phyloP scores from a whole-genome alignment of 2,113 vertebrate genomes.

The Platysternon megacephalum region DNA sequence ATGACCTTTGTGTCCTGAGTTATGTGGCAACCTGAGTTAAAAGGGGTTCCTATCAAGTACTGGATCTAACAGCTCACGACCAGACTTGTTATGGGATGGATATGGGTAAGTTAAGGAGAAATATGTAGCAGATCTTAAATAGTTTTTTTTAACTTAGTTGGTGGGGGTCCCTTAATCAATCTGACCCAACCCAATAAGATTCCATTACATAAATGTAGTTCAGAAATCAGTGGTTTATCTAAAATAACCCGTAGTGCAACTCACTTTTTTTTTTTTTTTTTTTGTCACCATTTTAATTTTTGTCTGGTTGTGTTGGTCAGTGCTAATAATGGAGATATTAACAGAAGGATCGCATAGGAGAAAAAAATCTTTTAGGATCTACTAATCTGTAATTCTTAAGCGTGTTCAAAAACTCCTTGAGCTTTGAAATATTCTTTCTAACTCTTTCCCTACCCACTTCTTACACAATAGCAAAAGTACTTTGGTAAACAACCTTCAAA shows the following conservation, averaged over 20 bases:
- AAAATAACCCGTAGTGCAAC: not conserved
- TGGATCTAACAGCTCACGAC: accelerated
- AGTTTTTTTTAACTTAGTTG: not conserved
- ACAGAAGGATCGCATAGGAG: slow-evolving; percentile 15
- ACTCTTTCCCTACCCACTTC: not conserved
- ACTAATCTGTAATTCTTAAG: not conserved
- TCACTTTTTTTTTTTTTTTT: not conserved
- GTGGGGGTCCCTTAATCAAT: not conserved
- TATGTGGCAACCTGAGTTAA: not conserved
- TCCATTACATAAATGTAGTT: not conserved
- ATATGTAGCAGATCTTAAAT: not conserved
- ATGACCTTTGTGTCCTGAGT: not conserved
- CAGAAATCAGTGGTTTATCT: not conserved
- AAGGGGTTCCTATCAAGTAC: not conserved
- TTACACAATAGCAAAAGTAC: not conserved
- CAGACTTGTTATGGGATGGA: not conserved
- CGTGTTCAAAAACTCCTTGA: slow-evolving; percentile 17
- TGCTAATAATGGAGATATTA: slow-evolving; percentile 20
- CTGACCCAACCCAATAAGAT: not conserved
- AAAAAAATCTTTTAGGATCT: not conserved
- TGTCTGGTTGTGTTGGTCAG: not conserved
- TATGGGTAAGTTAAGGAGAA: accelerated
- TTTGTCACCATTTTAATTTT: not conserved
- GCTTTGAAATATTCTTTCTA: not conserved
- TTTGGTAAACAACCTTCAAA: not conserved